Percentiles rank a stretch among this genome's conserved stretches.
These are phyloP conservation scores for Selenia dentaria DNA, from an alignment of 2,888 invertebrate species.

Conservation along the genomic window DNA sequence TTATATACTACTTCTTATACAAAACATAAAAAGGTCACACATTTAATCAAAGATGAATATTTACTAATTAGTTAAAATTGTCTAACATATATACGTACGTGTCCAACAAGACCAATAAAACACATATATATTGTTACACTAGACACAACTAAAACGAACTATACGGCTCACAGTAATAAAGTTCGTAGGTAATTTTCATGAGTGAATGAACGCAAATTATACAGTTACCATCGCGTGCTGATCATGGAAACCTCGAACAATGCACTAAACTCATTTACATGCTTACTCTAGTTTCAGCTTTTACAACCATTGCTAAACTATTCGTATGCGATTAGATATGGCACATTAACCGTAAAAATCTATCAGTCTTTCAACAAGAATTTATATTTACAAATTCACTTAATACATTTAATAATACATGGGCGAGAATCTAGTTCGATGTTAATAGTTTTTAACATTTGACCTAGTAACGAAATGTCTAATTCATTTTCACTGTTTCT, in stretches of 20 bases:
- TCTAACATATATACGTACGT: too few species aligned
- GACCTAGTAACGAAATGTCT: constrained; percentile 2
- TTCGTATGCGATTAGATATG: constrained; percentile 63
- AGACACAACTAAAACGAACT: background rate
- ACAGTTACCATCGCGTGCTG: constrained; percentile 25
- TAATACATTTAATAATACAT: constrained; percentile 2
- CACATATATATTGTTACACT: background rate
- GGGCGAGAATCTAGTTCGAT: constrained; percentile 18
- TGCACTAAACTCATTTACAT: constrained; percentile 35
- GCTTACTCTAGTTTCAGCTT: constrained; percentile 23
- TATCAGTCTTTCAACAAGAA: constrained; percentile 76
- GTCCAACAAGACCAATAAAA: too few species aligned
- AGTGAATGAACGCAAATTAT: background rate
- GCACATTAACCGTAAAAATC: constrained; percentile 73
- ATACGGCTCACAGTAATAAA: background rate
- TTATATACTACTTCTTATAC: too few species aligned
- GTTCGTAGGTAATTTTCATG: background rate
- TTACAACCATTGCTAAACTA: constrained; percentile 32
- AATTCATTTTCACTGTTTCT: constrained; percentile 22
- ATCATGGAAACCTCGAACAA: constrained; percentile 29
- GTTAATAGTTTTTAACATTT: constrained; percentile 15
- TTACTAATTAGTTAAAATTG: too few species aligned
- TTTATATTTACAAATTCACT: constrained; percentile 50
- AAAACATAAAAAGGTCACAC: too few species aligned
- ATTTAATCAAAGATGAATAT: too few species aligned